A percentile compares a stretch with the other conserved stretches of the same genome.
Conservation (phyloP, 2,888 invertebrate genomes). For the Rhingia rostrata region DNA sequence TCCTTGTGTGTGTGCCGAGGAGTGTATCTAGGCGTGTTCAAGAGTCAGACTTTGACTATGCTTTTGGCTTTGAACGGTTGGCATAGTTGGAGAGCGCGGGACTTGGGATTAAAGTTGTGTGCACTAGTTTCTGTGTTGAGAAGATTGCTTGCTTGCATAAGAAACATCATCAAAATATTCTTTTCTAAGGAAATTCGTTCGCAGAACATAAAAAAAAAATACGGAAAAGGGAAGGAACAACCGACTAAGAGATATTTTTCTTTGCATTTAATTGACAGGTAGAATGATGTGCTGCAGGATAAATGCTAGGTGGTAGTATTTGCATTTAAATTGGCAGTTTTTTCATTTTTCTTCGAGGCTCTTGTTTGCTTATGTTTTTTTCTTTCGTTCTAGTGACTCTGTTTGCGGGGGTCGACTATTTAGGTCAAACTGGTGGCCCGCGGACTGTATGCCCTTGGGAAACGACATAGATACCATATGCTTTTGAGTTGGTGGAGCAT, state of each 20-base stretch:
- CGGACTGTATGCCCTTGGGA: slow-evolving; percentile 21
- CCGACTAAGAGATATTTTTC: slow-evolving; percentile 22
- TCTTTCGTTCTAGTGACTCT: slow-evolving; percentile 37
- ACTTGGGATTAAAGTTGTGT: slow-evolving; percentile 2
- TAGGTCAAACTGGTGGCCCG: slow-evolving; percentile 30
- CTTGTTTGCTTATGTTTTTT: not conserved
- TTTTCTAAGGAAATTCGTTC: slow-evolving; percentile 44
- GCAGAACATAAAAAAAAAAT: not conserved
- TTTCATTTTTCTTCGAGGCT: not conserved
- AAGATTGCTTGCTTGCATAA: slow-evolving; percentile 45
- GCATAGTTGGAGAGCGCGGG: not conserved
- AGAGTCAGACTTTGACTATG: slow-evolving; percentile 10
- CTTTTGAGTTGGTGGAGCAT: too few relatives aligned
- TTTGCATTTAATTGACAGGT: slow-evolving; percentile 71
- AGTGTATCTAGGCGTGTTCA: slow-evolving; percentile 20
- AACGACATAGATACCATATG: not conserved
- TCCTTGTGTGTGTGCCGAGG: not conserved
- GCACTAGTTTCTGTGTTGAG: slow-evolving; percentile 16
- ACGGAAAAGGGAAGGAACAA: slow-evolving; percentile 1
- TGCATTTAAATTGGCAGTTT: slow-evolving; percentile 69
- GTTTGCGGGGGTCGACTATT: slow-evolving; percentile 29
- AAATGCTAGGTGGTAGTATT: slow-evolving; percentile 54
- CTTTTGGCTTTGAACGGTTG: slow-evolving; percentile 1
- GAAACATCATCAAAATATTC: slow-evolving; percentile 37
- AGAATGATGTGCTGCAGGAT: slow-evolving; percentile 57